Conservation (phyloP, 2,113 vertebrate genomes). For the Chroicocephalus ridibundus region DNA sequence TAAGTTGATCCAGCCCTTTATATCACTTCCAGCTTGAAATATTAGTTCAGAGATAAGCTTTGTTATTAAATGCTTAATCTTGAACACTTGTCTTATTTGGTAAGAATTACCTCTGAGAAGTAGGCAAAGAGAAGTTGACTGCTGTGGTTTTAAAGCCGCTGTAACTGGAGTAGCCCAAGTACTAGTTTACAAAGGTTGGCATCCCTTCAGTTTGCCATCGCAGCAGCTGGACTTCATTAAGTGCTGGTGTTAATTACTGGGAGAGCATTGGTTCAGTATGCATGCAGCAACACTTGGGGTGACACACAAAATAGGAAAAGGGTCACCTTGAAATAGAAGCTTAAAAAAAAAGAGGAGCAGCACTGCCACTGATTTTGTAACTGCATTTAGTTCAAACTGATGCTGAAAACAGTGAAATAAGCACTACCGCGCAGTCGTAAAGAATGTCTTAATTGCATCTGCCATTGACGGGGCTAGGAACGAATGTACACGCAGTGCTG, state of each 20-base stretch:
- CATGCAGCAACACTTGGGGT: slow-evolving; percentile 77
- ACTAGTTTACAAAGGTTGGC: slow-evolving; percentile 78
- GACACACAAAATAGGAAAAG: slow-evolving; percentile 64
- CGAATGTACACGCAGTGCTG: neutral
- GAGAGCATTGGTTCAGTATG: slow-evolving; percentile 79
- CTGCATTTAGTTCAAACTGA: neutral
- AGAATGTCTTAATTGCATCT: neutral
- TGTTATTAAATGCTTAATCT: slow-evolving; percentile 61
- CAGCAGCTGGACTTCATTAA: slow-evolving; percentile 99
- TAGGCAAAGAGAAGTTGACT: slow-evolving; percentile 43
- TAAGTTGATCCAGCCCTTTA: slow-evolving; percentile 10
- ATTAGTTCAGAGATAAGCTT: slow-evolving; percentile 61
- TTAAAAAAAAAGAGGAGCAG: neutral
- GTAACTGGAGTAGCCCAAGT: slow-evolving; percentile 43
- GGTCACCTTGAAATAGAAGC: slow-evolving; percentile 88
- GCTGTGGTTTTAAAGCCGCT: slow-evolving; percentile 34
- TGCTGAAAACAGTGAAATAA: neutral
- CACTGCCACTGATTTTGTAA: neutral
- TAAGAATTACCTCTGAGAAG: slow-evolving; percentile 46
- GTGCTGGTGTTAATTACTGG: slow-evolving; percentile 96
- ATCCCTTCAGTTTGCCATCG: slow-evolving; percentile 79
- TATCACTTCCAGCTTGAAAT: slow-evolving; percentile 44
- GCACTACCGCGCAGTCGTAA: neutral
- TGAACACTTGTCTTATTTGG: slow-evolving; percentile 50
- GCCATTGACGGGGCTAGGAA: neutral